These are phyloP conservation scores for Boleophthalmus pectinirostris DNA, from an alignment of 2,113 vertebrate species.

Conservation along the genomic window DNA sequence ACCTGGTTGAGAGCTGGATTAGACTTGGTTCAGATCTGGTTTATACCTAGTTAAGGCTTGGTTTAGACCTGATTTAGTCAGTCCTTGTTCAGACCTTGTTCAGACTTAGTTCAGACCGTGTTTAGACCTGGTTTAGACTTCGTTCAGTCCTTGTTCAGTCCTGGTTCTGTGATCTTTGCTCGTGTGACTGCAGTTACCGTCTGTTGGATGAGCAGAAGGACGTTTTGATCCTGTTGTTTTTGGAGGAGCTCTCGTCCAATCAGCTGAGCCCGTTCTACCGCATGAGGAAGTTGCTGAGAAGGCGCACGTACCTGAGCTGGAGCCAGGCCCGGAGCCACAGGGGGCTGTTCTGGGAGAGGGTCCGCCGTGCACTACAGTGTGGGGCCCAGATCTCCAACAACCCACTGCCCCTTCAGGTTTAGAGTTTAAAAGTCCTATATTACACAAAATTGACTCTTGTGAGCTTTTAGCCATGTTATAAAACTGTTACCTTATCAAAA, in stretches of 20 bases:
- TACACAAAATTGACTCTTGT: no score
- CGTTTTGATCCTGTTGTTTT: conserved; percentile 76
- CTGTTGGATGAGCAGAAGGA: conserved; percentile 79
- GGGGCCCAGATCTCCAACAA: conserved; percentile 19
- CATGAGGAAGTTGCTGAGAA: conserved; percentile 75
- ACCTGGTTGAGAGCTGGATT: not conserved
- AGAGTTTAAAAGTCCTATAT: not conserved
- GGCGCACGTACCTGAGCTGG: conserved; percentile 74
- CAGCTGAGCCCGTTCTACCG: conserved; percentile 72
- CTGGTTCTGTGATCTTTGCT: not conserved
- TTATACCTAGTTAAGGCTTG: no score
- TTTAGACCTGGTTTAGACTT: not conserved
- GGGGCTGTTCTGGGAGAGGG: conserved; percentile 76
- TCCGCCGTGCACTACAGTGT: conserved; percentile 64
- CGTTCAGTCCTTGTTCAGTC: not conserved
- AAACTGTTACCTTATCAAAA: no score
- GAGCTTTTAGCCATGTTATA: no score
- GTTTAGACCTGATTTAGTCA: no score
- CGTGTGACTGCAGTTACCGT: conserved; percentile 59
- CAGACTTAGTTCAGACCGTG: no score
- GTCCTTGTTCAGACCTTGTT: no score
- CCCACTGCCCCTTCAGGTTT: not conserved
- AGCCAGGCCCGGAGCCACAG: conserved; percentile 41
- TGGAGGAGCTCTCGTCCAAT: conserved; percentile 73
- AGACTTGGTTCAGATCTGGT: no score